Base-by-base conservation (phyloP, 1,140 invertebrate genomes). In the Augochlora pura region DNA sequence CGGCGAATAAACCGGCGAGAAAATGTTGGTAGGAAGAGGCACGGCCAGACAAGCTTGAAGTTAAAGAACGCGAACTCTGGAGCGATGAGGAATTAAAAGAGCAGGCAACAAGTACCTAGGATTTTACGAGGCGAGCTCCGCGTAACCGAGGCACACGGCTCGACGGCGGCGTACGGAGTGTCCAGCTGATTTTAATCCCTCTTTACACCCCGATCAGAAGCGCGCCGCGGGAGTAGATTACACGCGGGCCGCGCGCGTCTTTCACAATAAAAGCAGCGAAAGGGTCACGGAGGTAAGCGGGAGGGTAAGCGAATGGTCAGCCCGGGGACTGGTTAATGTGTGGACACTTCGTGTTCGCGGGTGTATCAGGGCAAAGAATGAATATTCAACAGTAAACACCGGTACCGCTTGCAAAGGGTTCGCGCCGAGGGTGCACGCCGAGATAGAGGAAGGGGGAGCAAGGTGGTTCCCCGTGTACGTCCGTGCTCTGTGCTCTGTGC, bases 311-410 rank as follows among this genome's bases (percentile, higher is more conserved):
- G 77, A 66, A 72, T 69, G 84, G 80, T 80, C 80, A 79, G 74
- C 59, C 67, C 21, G 16, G 67, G 6, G 6, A n/a, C 59, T 82
- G 83, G 72, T 82, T 86, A 86, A 86, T 82, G 83, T 85, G 83
- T 85, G 67, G 80, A 85, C 67, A 76, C 64, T 71, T 38, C 52
- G 69, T 80, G 83, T 86, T 85, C 84, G 65, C 77, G 77, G 68
- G 71, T 70, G 49, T 77, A 70, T 63, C 77, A 25, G 77, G 52
- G 25, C 77, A 66, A 87, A 87, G 86, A 87, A 86, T 87, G 86
- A 87, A 87, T 87, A 87, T 87, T 87, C 86, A 87, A 85, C 83
- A 77, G 86, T 87, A 87, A 87, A 87, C 86, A 87, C 62, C 57
- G 67, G 75, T 65, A 76, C 64, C 67, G 77, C 81, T 84, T 77